Base-by-base conservation (phyloP, 2,888 invertebrate species). In the Spodoptera exigua region DNA sequence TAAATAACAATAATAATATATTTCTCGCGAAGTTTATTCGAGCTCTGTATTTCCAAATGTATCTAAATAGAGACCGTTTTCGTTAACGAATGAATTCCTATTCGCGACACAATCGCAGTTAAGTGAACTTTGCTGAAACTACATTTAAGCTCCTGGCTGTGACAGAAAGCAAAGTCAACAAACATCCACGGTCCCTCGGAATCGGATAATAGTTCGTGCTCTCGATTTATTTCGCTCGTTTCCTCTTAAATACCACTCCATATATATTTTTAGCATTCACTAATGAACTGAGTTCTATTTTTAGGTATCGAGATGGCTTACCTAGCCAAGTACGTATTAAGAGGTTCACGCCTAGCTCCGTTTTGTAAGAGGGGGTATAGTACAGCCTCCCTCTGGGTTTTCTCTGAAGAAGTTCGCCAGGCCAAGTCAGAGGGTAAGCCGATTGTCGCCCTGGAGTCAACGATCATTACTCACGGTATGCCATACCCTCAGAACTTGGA, bases 381-480 rank as follows among this genome's bases (percentile, higher is more conserved):
- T 57, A 67, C 60, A 59, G 47, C 75, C 39, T 49, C 78, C 35
- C 82, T 85, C 18, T 77, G 90, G 55, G 88, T 93, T 61, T 90
- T 95, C 61, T 95, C 95, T 54, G 95, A 95, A 34, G 96, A 96
- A 83, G 96, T 99, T 49, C 85, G 84, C 54, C 83, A 92, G 52
- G 98, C 98, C 7, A 89, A 97, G 72, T 87, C 90, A 52, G 89
- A 93, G 45, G 91, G 94, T 27, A 91, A 95, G 70, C 97, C 99
- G 9, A 95, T 99, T 61, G 98, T 99, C 14, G 99, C 99, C 1
- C 93, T 99, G 74, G 99, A 99, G 94, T 99, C 99, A 7, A 98
- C 99, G 0, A 99, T 99, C 67, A 98, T 99, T 63, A 99, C 99
- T 0, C 99, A 99, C 92, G 99, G 99, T 40, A 98, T 99, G 98